Base-by-base conservation (phyloP, 2,113 vertebrate genomes). In the Cranoglanis bouderius region DNA sequence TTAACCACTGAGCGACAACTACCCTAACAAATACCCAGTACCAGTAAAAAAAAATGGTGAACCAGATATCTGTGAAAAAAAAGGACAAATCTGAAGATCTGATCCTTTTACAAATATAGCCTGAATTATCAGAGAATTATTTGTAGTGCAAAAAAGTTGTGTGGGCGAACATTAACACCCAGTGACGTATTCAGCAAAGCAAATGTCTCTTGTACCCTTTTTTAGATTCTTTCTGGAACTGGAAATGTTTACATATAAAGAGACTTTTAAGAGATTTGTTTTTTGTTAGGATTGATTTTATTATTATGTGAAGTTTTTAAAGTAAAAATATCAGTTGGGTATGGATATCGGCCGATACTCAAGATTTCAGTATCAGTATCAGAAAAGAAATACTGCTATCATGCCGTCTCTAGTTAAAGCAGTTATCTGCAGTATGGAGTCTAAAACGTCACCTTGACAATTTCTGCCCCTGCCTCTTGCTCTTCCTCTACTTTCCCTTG, bases 401-500 rank as follows among this genome's bases (percentile, higher is more conserved):
- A 16, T 38, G 16, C 32, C 32, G 38, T 40, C 70, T 40, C 35
- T 40, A 21, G 38, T 12, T 12, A 43, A 19, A 38, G 16, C 4
- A 19, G 6, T 18, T 16, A 24, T 12, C 14, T 91, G 91, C 67
- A 87, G 67, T 49, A 74, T 57, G 14, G 24, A 49, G 55, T 38
- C 40, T 75, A 49, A 59, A 7, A 63, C 35, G 86, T 89, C 88
- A 97, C 96, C 89, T 49, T 94, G 16, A 87, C 80, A 67, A 96
- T 90, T 35, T 92, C 10, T 53, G 88, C 92, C 29, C 90, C 94
- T 35, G 92, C 29, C 0, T 26, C 82, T 70, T 92, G 90, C 67
- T 95, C 95, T 89, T 97, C 96, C 87, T 93, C 84, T 67, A 97
- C 80, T 19, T 84, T 93, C 0, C 92, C 94, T 0, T 38, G 55